Evolutionary conservation across 2,888 invertebrate genomes (phyloP).

Genomic region (Ophion obscuratus): DNA sequence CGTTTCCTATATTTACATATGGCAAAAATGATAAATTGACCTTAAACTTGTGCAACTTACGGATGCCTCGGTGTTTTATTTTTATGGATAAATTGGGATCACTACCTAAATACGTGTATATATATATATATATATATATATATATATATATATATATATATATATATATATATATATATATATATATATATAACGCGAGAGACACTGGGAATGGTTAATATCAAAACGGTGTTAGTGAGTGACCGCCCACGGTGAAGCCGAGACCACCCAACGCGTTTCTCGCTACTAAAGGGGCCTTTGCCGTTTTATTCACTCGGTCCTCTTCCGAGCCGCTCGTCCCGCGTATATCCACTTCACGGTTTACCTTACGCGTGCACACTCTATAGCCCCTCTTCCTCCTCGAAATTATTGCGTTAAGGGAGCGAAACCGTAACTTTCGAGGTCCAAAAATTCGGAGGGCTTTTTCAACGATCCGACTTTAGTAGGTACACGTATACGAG

Average conservation of each 20-base stretch:
- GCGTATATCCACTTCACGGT: constrained; percentile 77
- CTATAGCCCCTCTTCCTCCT: constrained; percentile 11
- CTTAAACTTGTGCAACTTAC: constrained; percentile 70
- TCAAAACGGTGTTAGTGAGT: constrained; percentile 81
- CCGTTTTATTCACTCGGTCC: constrained; percentile 54
- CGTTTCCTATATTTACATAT: not conserved
- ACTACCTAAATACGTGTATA: not conserved
- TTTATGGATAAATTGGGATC: constrained; percentile 63
- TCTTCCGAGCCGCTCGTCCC: constrained; percentile 24
- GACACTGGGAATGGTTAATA: constrained; percentile 76
- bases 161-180: constrained; percentile 19
- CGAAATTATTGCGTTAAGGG: constrained; percentile 46
- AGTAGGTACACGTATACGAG: too few species aligned
- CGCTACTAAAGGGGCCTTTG: constrained; percentile 79
- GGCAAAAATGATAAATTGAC: constrained; percentile 75
- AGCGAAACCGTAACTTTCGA: constrained; percentile 28
- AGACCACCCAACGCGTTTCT: constrained; percentile 82
- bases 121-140: constrained; percentile 39
- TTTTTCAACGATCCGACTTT: not conserved
- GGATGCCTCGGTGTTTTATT: constrained; percentile 67
- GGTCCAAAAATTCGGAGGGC: constrained; percentile 20
- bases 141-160: too few species aligned
- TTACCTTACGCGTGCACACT: constrained; percentile 75
- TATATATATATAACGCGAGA: constrained; percentile 51
- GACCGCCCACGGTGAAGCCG: constrained; percentile 81